Conservation (phyloP, 2,888 invertebrate genomes). For the Bellardia pandia region DNA sequence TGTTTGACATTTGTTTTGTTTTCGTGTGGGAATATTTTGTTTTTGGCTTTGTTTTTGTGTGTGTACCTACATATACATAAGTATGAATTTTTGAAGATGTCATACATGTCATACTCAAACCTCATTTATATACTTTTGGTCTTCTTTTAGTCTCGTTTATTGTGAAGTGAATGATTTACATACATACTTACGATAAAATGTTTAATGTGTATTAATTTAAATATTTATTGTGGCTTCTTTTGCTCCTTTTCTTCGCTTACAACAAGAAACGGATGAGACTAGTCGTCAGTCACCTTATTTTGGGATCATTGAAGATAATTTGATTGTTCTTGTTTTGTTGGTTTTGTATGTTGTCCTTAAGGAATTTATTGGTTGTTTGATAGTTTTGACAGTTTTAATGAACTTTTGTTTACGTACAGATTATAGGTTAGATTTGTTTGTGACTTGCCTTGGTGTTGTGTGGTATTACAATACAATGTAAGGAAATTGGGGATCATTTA, state of each 20-base stretch:
- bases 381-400: conserved; percentile 72
- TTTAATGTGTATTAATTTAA: conserved; percentile 58
- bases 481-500: conserved; percentile 62
- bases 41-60: conserved; percentile 8
- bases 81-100: conserved; percentile 52
- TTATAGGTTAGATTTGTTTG: conserved; percentile 64
- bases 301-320: conserved; percentile 59
- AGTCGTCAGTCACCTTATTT: conserved; percentile 43
- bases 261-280: background rate
- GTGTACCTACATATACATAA: background rate
- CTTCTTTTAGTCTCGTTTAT: conserved; percentile 39
- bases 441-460: background rate
- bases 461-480: conserved; percentile 4
- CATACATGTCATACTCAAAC: conserved; percentile 61
- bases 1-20: conserved; percentile 73
- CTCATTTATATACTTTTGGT: conserved; percentile 11
- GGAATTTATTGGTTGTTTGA: conserved; percentile 68
- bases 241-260: conserved; percentile 9
- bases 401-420: conserved; percentile 65
- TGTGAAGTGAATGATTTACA: conserved; percentile 37
- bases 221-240: conserved; percentile 69
- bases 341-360: conserved; percentile 63
- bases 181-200: conserved; percentile 4
- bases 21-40: conserved; percentile 69
- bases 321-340: conserved; percentile 52